Base-by-base conservation (phyloP, 2,113 vertebrate species). In the Myiopsitta monachus region DNA sequence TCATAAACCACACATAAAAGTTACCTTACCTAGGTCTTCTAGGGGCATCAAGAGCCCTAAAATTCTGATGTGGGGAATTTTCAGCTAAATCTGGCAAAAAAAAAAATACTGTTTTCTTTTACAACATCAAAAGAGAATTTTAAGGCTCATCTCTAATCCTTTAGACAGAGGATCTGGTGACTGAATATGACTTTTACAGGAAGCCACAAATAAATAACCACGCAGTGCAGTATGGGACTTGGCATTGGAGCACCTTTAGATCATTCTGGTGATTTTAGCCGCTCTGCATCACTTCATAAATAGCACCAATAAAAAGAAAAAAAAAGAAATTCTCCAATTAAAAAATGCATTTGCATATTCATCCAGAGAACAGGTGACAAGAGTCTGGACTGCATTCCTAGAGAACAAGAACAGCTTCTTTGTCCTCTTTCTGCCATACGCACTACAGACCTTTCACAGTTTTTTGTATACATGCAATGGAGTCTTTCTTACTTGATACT, bases 401-500 rank as follows among this genome's bases (percentile, higher is more conserved):
- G 18, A 69, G 62, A 90, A 69, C 21, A 73, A 69, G 62, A 47
- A 44, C 61, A 84, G 19, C 17, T 77, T 39, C 59, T 85, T 79
- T 88, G 43, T 91, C 59, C 17, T 62, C 4, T 88, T 90, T 74
- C 70, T 72, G 38, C 38, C 3, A 0, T 33, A 69, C 3, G 22
- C 1, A 1, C 30, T 70, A 46, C 2, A 7, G 41, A 49, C 44
- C 7, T 91, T 83, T 64, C n/a, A 57, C 6, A 62, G 9, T 47
- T 63, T 52, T 52, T 59, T 23, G 30, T 66, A 24, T 18, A 36
- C 8, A 4, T 12, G 23, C 19, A 0, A 0, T 66, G 70, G 55
- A 90, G 36, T 23, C 52, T 87, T 97, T 97, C 85, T 95, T 94
- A 95, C 74, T 78, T 87, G 83, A 87, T 69, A 79, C 33, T 68